Conservation (phyloP, 1,140 invertebrate genomes). For the Delia radicum region DNA sequence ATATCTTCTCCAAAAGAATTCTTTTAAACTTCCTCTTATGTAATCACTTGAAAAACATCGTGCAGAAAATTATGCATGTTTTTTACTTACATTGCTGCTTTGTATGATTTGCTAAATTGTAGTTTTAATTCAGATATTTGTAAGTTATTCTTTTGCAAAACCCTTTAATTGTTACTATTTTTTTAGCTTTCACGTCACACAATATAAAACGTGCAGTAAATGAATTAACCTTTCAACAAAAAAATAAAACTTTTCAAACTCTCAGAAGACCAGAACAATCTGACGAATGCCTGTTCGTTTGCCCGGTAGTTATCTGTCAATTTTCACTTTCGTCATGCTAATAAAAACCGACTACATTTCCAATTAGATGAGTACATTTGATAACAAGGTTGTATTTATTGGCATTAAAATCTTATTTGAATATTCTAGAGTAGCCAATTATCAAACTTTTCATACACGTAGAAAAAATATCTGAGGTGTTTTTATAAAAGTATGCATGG, state of each 20-base stretch:
- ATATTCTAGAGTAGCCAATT: too few relatives aligned
- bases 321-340: neutral
- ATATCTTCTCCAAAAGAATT: neutral
- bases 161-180: neutral
- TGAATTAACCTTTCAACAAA: neutral
- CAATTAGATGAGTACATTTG: neutral
- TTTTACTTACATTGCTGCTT: neutral
- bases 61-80: neutral
- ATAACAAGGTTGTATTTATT: neutral
- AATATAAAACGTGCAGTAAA: neutral
- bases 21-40: neutral
- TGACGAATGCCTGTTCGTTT: neutral
- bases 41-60: neutral
- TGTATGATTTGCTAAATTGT: neutral
- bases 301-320: neutral
- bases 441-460: too few relatives aligned
- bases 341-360: neutral
- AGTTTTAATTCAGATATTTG: neutral
- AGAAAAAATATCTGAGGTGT: too few relatives aligned
- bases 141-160: neutral
- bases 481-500: too few relatives aligned
- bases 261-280: conserved; percentile 3
- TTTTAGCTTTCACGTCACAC: neutral
- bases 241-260: neutral
- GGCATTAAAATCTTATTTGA: neutral